Evolutionary conservation across 2,113 vertebrate species (phyloP).

Genomic region (Arizona elegans): DNA sequence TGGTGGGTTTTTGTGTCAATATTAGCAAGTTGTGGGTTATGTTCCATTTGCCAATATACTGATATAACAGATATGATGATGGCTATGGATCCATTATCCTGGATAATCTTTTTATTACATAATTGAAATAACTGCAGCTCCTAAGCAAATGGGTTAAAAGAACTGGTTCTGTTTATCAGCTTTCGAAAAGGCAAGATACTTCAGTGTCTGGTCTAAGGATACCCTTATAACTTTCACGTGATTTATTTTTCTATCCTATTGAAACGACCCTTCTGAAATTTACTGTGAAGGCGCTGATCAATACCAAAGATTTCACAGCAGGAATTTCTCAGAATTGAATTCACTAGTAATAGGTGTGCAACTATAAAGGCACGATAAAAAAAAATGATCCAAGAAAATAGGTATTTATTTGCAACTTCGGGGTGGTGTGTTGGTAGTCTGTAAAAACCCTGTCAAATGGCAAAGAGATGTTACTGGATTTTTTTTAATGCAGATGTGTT

Average conservation of each 20-base stretch:
- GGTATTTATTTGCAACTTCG: neutral
- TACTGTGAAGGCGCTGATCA: neutral
- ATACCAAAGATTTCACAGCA: neutral
- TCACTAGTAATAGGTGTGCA: neutral
- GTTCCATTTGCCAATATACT: neutral
- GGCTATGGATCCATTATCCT: neutral
- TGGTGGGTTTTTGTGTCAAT: neutral
- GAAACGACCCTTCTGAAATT: neutral
- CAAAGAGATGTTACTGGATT: neutral
- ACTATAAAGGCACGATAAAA: neutral
- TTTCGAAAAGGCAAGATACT: neutral
- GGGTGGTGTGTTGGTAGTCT: neutral
- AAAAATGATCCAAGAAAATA: neutral
- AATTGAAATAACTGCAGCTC: neutral
- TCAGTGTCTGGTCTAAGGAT: neutral
- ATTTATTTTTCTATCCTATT: neutral
- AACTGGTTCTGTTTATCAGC: neutral
- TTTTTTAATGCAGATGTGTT: neutral
- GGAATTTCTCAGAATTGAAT: neutral
- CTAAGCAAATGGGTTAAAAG: neutral
- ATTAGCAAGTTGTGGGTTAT: neutral
- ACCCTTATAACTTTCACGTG: neutral
- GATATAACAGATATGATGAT: neutral
- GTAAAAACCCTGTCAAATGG: neutral
- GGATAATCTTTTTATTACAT: neutral